phyloP scores from a whole-genome alignment of 2,888 invertebrate genomes.

The Conus canariensis region DNA sequence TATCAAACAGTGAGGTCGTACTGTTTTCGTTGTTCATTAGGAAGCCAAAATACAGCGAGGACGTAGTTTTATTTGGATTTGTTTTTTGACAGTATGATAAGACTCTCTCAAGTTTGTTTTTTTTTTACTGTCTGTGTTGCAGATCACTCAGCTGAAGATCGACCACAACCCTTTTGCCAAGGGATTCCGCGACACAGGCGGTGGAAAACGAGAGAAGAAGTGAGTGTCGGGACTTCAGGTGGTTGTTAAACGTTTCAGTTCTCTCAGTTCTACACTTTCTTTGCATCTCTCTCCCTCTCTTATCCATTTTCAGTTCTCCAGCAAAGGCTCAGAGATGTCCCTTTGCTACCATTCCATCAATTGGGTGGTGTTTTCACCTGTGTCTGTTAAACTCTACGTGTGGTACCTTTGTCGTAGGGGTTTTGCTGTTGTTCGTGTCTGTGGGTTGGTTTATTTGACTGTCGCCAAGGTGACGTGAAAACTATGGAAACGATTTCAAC shows the following conservation, averaged over 20 bases:
- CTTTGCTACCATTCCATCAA: not conserved
- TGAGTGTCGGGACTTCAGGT: constrained; percentile 83
- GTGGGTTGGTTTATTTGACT: not conserved
- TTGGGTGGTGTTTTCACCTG: too few relatives aligned
- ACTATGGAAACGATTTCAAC: too few relatives aligned
- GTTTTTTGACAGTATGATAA: too few relatives aligned
- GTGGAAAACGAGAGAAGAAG: constrained; percentile 99
- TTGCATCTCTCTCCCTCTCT: too few relatives aligned
- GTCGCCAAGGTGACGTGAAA: not conserved
- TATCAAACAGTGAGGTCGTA: too few relatives aligned
- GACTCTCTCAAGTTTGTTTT: too few relatives aligned
- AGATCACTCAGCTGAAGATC: constrained; percentile 80
- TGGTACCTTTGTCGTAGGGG: not conserved
- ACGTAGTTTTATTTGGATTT: too few relatives aligned
- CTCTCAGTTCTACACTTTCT: too few relatives aligned
- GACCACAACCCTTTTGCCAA: constrained; percentile 81
- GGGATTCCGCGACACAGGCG: constrained; percentile 86
- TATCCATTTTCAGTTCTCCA: too few relatives aligned
- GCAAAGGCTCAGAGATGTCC: not conserved
- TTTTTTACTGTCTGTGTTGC: constrained; percentile 19
- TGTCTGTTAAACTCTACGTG: too few relatives aligned
- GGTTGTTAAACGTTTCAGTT: not conserved
- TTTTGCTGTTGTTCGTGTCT: not conserved
- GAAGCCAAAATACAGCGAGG: too few relatives aligned
- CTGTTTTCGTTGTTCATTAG: too few relatives aligned